A percentile compares a stretch with the other conserved stretches of the same genome.
These are phyloP conservation scores for Ovis canadensis DNA, from an alignment of 2,113 vertebrate species.

Conservation along the genomic window DNA sequence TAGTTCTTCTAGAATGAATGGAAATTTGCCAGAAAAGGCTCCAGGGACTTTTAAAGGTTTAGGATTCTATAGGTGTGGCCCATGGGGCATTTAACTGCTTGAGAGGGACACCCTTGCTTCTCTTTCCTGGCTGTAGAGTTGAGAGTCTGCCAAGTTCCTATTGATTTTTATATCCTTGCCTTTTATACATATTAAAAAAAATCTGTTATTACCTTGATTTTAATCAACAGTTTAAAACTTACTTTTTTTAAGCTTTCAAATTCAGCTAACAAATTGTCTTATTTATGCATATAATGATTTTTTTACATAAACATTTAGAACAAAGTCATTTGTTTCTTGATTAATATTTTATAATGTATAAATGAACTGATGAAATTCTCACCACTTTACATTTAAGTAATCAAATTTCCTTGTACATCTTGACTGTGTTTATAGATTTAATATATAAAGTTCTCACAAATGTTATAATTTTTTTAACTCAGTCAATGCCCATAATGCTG, in stretches of 20 bases:
- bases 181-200: not conserved
- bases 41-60: not conserved
- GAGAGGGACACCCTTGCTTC: not conserved
- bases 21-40: not conserved
- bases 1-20: not conserved
- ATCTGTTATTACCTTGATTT: not conserved
- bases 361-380: not conserved
- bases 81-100: not conserved
- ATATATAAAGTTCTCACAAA: not conserved
- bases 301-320: constrained; percentile 10
- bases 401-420: not conserved
- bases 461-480: constrained; percentile 2
- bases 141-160: not conserved
- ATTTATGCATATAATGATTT: not conserved
- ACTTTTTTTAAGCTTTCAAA: constrained; percentile 6
- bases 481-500: not conserved
- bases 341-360: constrained; percentile 17
- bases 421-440: constrained; percentile 23
- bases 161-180: not conserved
- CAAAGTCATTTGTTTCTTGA: not conserved
- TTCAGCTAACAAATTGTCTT: not conserved
- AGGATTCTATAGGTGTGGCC: not conserved
- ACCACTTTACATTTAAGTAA: not conserved
- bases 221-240: not conserved
- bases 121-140: not conserved